These are phyloP conservation scores for Ariopsis seemanni DNA, from an alignment of 2,113 vertebrate species.

Conservation along the genomic window DNA sequence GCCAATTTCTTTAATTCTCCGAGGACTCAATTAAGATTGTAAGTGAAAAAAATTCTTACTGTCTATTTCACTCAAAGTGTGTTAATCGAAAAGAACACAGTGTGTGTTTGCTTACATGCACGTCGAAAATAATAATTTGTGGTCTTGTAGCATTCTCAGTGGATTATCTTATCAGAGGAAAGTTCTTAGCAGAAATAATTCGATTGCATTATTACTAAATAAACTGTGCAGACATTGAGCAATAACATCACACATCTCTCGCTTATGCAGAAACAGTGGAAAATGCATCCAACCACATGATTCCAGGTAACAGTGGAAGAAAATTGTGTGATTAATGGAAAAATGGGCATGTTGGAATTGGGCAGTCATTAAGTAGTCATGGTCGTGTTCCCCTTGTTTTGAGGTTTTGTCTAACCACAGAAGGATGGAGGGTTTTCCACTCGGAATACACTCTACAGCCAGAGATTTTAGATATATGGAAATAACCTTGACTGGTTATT, in stretches of 20 bases:
- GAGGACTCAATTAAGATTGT: slow-evolving; percentile 49
- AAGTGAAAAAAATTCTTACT: slow-evolving; percentile 48
- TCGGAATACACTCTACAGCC: slow-evolving; percentile 1
- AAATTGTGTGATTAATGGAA: slow-evolving; percentile 53
- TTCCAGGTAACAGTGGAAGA: slow-evolving; percentile 41
- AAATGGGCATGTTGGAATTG: slow-evolving; percentile 44
- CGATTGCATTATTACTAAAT: slow-evolving; percentile 40
- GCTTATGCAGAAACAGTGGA: slow-evolving; percentile 46
- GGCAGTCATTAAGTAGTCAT: slow-evolving; percentile 52
- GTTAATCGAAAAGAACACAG: slow-evolving; percentile 42
- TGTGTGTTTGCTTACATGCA: slow-evolving; percentile 15
- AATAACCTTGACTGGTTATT: slow-evolving; percentile 26
- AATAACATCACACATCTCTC: slow-evolving; percentile 46
- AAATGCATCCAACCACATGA: slow-evolving; percentile 46
- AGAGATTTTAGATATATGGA: slow-evolving; percentile 28
- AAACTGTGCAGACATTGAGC: slow-evolving; percentile 29
- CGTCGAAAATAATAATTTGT: no score
- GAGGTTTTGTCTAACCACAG: slow-evolving; percentile 36
- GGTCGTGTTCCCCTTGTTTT: slow-evolving; percentile 42
- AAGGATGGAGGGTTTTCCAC: slow-evolving; percentile 38
- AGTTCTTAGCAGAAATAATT: slow-evolving; percentile 17
- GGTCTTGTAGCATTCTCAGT: slow-evolving; percentile 9
- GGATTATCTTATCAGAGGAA: slow-evolving; percentile 33
- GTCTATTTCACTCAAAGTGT: slow-evolving; percentile 28
- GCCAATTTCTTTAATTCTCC: slow-evolving; percentile 36